Evolutionary conservation across 2,888 invertebrate genomes (phyloP).

Genomic region (Agriopis aurantiaria): DNA sequence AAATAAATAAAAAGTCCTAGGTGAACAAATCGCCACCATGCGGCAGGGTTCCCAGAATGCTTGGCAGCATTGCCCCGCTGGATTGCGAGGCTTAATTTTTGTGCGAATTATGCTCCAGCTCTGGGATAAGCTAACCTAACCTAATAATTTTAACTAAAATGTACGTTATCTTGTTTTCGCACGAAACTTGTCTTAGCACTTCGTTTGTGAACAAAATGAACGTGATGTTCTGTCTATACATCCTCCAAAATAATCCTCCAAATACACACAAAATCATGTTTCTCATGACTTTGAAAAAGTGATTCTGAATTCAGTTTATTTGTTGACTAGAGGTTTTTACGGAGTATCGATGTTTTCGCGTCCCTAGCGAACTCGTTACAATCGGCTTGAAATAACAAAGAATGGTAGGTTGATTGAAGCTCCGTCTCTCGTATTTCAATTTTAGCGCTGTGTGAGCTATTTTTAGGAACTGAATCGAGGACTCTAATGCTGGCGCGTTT

Average conservation of each 20-base stretch:
- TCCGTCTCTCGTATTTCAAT: constrained; percentile 18
- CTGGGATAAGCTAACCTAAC: too few relatives aligned
- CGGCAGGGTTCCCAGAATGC: too few relatives aligned
- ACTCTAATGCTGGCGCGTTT: background rate
- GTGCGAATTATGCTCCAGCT: too few relatives aligned
- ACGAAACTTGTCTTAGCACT: background rate
- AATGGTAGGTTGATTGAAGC: constrained; percentile 21
- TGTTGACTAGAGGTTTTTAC: background rate
- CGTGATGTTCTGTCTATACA: too few relatives aligned
- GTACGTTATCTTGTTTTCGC: background rate
- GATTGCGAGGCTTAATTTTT: too few relatives aligned
- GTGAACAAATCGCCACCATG: too few relatives aligned
- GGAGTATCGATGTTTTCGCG: constrained; percentile 7
- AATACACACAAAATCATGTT: background rate
- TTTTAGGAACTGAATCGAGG: constrained; percentile 3
- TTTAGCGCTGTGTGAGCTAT: constrained; percentile 3
- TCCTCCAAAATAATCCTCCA: too few relatives aligned
- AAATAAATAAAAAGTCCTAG: too few relatives aligned
- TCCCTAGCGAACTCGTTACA: constrained; percentile 18
- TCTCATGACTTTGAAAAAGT: background rate
- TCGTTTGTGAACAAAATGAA: background rate
- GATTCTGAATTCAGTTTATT: background rate
- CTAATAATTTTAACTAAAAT: too few relatives aligned
- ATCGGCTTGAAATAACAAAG: constrained; percentile 22
- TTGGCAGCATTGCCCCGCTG: too few relatives aligned